Conservation (phyloP, 2,113 vertebrate species). For the Anhinga rufa region DNA sequence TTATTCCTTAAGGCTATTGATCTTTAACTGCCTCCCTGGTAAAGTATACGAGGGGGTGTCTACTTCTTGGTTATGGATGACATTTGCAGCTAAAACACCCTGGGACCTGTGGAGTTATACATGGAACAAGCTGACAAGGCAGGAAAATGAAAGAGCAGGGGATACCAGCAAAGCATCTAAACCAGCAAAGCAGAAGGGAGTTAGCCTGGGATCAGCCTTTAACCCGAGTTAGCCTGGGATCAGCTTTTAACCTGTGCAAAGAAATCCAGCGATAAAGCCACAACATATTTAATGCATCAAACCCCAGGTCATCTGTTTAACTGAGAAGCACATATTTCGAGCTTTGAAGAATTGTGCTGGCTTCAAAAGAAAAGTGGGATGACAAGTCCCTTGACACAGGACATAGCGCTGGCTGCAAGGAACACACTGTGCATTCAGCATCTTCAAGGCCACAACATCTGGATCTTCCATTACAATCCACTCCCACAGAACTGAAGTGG, state of each 20-base stretch:
- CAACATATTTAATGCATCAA: background rate
- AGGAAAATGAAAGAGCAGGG: background rate
- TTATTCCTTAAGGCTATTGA: accelerated
- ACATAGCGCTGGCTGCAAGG: background rate
- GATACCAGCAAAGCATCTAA: background rate
- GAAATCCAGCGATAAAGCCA: background rate
- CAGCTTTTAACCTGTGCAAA: background rate
- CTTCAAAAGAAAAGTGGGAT: background rate
- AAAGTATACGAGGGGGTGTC: accelerated
- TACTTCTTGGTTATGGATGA: background rate
- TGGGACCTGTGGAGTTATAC: background rate
- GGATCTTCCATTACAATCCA: background rate
- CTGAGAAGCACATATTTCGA: background rate
- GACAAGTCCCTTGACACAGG: background rate
- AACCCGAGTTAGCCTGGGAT: background rate
- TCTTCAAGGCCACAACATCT: background rate
- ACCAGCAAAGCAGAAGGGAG: background rate
- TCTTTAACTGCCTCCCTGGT: background rate
- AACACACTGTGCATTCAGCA: background rate
- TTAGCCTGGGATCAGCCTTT: background rate
- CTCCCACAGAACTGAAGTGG: background rate
- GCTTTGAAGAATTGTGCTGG: background rate
- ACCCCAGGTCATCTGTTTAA: background rate
- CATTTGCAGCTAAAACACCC: background rate
- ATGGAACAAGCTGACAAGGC: background rate